Base-by-base conservation (phyloP, 2,888 invertebrate species). In the Phortica okadai region DNA sequence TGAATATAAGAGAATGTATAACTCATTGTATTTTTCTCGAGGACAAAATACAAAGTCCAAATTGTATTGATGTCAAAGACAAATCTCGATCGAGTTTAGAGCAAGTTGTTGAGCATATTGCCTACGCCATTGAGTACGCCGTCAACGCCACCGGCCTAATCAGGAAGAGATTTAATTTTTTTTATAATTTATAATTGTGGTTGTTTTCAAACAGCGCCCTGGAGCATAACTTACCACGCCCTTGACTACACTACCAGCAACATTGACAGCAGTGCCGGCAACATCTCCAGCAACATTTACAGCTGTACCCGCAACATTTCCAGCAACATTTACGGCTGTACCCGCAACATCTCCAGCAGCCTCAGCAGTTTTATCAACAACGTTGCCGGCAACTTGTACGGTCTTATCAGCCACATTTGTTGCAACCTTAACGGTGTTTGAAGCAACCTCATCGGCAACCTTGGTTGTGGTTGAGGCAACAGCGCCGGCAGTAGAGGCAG, bases 201-300 rank as follows among this genome's bases (percentile, higher is more conserved):
- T 33, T 33, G 33, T 33, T 33, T 33, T 0, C 0, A 33, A 33
- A 41, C 11, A 33, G 25, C n/a, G 14, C 21, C n/a, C 5, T 33
- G 21, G 11, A 21, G 2, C 1, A 42, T 14, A 73, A 73, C 58
- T 25, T 56, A 73, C 78, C 1, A 70, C 66, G 14, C 41, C 62
- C 2, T 59, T 10, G 1, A 56, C 81, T 10, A 66, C 58, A 67
- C 45, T 42, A 0, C 25, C 44, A 25, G 74, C 58, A 0, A 50
- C 77, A 25, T n/a, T 8, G 3, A 59, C 21, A 0, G 70, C 81
- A 7, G 16, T 25, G 1, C 25, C 21, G 0, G 70, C 81, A 7
- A 77, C 66, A 45, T 73, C 59, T 1, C 25, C 21, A 0, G 70
- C 81, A 7, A 77, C 66, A 45, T 73, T 66, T 1, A 73, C 45